These are phyloP conservation scores for Uria lomvia DNA, from an alignment of 2,113 vertebrate genomes.

Conservation along the genomic window DNA sequence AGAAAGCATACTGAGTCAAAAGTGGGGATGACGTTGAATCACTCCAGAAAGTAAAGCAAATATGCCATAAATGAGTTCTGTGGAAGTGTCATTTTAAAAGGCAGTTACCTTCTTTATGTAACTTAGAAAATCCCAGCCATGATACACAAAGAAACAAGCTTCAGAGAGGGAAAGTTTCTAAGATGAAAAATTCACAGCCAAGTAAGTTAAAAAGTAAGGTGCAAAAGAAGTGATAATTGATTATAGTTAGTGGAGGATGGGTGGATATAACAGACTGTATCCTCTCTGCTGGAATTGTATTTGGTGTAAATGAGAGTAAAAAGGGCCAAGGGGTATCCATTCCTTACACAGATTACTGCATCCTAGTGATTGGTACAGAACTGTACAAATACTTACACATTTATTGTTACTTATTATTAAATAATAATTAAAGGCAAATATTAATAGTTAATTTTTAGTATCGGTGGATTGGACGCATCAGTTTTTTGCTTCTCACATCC, in stretches of 20 bases:
- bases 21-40: not conserved
- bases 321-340: not conserved
- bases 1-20: not conserved
- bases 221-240: not conserved
- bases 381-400: not conserved
- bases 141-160: not conserved
- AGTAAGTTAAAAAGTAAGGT: not conserved
- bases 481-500: not conserved
- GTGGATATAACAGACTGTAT: not conserved
- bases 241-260: not conserved
- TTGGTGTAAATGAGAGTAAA: not conserved
- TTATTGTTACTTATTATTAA: not conserved
- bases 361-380: not conserved
- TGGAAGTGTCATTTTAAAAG: not conserved
- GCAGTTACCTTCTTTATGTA: not conserved
- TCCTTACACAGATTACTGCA: not conserved
- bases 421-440: not conserved
- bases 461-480: not conserved
- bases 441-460: not conserved
- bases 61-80: not conserved
- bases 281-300: not conserved
- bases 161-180: not conserved
- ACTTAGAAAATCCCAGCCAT: not conserved
- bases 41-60: not conserved
- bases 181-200: not conserved